Evolutionary conservation across 2,797 vertebrate genomes (phyloP).

Genomic region (Gastrophryne carolinensis): DNA sequence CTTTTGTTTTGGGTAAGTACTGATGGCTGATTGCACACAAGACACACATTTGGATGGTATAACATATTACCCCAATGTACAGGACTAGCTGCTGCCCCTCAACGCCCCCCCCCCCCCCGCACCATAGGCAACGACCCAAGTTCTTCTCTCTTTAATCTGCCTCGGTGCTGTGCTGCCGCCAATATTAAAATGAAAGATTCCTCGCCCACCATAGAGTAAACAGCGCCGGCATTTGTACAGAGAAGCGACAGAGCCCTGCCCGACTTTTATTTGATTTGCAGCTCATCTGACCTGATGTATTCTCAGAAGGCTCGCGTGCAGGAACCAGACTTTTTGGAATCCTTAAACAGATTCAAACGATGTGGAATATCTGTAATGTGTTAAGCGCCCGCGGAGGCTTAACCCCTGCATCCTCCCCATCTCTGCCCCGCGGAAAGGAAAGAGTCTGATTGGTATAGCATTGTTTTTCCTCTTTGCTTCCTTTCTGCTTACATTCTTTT

Average conservation of each 20-base stretch:
- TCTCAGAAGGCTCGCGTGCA: neutral
- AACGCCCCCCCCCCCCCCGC: neutral
- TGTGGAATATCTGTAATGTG: neutral
- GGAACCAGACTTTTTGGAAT: neutral
- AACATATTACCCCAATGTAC: too few relatives aligned
- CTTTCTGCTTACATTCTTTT: neutral
- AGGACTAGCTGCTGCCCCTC: too few relatives aligned
- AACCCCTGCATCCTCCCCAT: too few relatives aligned
- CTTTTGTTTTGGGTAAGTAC: too few relatives aligned
- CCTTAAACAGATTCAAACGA: neutral
- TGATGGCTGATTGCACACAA: too few relatives aligned
- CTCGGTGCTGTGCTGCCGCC: neutral
- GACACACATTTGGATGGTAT: too few relatives aligned
- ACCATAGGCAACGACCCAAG: slow-evolving; percentile 16
- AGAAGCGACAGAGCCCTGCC: neutral
- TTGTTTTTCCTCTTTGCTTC: too few relatives aligned
- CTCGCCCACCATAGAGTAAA: too few relatives aligned
- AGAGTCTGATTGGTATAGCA: too few relatives aligned
- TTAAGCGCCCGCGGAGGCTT: too few relatives aligned
- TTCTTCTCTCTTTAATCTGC: neutral
- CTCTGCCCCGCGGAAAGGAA: too few relatives aligned
- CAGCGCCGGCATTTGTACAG: slow-evolving; percentile 1
- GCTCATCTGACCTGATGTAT: neutral
- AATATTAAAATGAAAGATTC: slow-evolving; percentile 26
- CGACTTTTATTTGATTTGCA: neutral